Percentiles rank a stretch among this genome's conserved stretches.
These are phyloP conservation scores for Furcifer pardalis DNA, from an alignment of 2,797 vertebrate species.

Conservation along the genomic window DNA sequence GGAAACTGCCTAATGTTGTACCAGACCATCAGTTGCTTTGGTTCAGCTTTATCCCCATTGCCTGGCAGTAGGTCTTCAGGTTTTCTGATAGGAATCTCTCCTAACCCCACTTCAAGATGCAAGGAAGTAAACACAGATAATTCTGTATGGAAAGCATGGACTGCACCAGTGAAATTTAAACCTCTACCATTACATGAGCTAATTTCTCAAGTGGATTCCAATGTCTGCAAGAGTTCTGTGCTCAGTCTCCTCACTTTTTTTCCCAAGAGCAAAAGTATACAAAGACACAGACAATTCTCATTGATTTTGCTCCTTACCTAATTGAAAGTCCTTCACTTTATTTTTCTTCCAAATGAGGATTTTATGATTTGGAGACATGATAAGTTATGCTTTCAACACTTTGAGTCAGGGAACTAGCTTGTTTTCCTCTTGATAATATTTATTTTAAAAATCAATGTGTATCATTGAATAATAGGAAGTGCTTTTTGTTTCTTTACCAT, in stretches of 20 bases:
- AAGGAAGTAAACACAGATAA: not conserved
- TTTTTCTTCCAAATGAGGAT: constrained; percentile 52
- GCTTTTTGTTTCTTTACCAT: constrained; percentile 53
- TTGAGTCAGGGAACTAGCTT: constrained; percentile 44
- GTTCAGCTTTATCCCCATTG: not conserved
- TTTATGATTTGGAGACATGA: constrained; percentile 58
- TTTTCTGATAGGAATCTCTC: not conserved
- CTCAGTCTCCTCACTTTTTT: constrained; percentile 9
- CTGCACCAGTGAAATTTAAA: not conserved
- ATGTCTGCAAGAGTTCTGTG: constrained; percentile 7
- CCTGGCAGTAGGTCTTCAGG: not conserved
- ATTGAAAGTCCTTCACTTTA: constrained; percentile 32
- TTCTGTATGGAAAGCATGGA: not conserved
- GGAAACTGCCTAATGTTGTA: not conserved
- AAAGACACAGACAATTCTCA: constrained; percentile 50
- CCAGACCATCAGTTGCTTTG: too few relatives aligned
- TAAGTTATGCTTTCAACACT: constrained; percentile 59
- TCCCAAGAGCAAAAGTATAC: constrained; percentile 8
- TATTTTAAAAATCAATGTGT: constrained; percentile 53
- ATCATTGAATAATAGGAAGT: constrained; percentile 52
- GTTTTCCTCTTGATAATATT: constrained; percentile 60
- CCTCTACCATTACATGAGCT: not conserved
- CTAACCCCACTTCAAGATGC: not conserved
- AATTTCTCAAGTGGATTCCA: constrained; percentile 26
- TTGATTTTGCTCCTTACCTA: constrained; percentile 59